Conservation (phyloP, 2,888 invertebrate genomes). For the Lepidocyrtoides sp. region DNA sequence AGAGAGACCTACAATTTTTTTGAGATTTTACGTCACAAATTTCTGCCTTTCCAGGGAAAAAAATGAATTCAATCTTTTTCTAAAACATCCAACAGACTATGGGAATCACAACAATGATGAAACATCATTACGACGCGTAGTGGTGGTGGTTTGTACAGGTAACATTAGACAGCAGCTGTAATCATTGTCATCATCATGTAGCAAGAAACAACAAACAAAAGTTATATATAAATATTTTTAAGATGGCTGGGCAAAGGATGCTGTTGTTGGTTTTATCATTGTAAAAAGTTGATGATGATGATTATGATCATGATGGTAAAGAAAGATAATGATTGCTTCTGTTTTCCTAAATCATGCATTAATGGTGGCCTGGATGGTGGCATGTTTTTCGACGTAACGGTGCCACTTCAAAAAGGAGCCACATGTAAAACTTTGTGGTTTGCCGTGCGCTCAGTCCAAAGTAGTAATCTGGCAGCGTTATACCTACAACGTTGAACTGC, state of each 20-base stretch:
- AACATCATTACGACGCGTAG: neutral
- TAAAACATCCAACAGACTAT: neutral
- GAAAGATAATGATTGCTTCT: conserved; percentile 73
- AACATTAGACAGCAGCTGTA: conserved; percentile 34
- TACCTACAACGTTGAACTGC: neutral
- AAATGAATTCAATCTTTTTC: conserved; percentile 13
- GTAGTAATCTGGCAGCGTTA: neutral
- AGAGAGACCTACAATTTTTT: conserved; percentile 44
- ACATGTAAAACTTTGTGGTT: conserved; percentile 40
- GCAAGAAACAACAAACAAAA: neutral
- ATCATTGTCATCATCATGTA: conserved; percentile 54
- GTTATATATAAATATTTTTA: neutral
- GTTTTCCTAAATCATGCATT: conserved; percentile 58
- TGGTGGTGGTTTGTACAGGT: neutral
- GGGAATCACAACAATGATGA: neutral
- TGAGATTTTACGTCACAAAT: conserved; percentile 59
- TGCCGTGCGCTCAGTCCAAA: neutral
- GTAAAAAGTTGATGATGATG: conserved; percentile 31
- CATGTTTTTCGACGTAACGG: conserved; percentile 50
- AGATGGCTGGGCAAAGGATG: neutral
- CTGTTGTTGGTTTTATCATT: conserved; percentile 52
- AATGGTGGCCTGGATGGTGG: conserved; percentile 40
- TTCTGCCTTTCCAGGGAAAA: conserved; percentile 46
- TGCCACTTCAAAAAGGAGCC: conserved; percentile 31
- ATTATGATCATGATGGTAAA: conserved; percentile 44